These are phyloP conservation scores for Venturia canescens DNA, from an alignment of 1,140 invertebrate genomes.

Conservation along the genomic window DNA sequence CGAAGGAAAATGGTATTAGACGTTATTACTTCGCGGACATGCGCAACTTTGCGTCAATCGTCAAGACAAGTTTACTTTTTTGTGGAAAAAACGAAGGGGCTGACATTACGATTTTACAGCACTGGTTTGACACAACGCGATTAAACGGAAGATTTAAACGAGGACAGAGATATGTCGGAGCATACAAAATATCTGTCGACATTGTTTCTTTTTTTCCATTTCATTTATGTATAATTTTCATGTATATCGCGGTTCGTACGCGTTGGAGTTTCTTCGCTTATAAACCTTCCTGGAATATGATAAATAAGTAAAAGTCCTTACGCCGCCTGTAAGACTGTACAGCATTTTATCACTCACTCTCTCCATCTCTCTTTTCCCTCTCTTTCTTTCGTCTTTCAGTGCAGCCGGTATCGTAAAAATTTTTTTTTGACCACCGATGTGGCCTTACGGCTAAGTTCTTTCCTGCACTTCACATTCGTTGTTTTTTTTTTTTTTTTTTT, in stretches of 20 bases:
- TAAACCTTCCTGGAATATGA: constrained; percentile 52
- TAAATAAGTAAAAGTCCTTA: constrained; percentile 50
- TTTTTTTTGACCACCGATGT: constrained; percentile 46
- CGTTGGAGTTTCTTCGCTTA: neutral
- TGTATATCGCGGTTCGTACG: constrained; percentile 5
- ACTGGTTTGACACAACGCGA: constrained; percentile 69
- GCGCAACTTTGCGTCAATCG: neutral
- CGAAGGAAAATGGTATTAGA: neutral
- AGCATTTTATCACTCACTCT: constrained; percentile 56
- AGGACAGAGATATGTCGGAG: constrained; percentile 35
- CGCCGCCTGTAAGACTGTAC: constrained; percentile 37
- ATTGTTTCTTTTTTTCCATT: constrained; percentile 37
- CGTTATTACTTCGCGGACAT: too few species aligned
- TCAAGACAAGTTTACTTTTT: neutral
- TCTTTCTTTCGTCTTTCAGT: constrained; percentile 1
- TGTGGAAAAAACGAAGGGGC: neutral
- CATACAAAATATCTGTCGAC: constrained; percentile 50
- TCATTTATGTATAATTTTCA: neutral
- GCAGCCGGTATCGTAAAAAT: constrained; percentile 58
- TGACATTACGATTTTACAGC: constrained; percentile 64
- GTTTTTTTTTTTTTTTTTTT: neutral
- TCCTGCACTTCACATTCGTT: constrained; percentile 40
- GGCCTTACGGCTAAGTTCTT: constrained; percentile 56
- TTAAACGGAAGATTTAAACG: constrained; percentile 70
- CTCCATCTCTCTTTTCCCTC: neutral